These are phyloP conservation scores for Mohoua ochrocephala DNA, from an alignment of 2,113 vertebrate species.

Conservation along the genomic window DNA sequence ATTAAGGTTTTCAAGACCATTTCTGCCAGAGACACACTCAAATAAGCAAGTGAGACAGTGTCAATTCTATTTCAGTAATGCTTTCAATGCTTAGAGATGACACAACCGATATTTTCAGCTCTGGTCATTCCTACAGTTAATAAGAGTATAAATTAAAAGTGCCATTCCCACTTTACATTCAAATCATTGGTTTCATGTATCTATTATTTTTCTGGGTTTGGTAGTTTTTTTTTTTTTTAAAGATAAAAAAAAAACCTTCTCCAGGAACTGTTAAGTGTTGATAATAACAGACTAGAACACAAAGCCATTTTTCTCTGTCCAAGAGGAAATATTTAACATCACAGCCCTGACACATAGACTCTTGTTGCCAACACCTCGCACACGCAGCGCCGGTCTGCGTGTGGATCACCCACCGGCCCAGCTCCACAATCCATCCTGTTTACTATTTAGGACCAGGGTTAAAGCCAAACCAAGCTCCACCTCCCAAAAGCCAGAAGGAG, in stretches of 20 bases:
- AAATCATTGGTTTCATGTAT: not conserved
- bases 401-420: not conserved
- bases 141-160: not conserved
- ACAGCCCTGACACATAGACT: not conserved
- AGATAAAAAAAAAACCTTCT: not conserved
- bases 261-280: not conserved
- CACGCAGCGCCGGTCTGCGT: accelerated
- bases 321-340: not conserved
- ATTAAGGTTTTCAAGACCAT: not conserved
- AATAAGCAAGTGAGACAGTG: not conserved
- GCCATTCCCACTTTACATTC: not conserved
- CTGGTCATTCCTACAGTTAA: not conserved
- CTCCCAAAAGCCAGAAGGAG: not conserved
- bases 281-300: not conserved
- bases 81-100: not conserved
- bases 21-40: not conserved
- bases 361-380: not conserved
- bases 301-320: not conserved
- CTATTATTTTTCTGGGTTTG: not conserved
- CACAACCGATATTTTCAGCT: not conserved
- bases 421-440: not conserved
- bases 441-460: not conserved
- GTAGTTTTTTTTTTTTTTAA: not conserved
- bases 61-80: not conserved
- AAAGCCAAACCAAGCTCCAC: conserved; percentile 18